Conservation (phyloP, 2,113 vertebrate genomes). For the Pterocles burchelli region DNA sequence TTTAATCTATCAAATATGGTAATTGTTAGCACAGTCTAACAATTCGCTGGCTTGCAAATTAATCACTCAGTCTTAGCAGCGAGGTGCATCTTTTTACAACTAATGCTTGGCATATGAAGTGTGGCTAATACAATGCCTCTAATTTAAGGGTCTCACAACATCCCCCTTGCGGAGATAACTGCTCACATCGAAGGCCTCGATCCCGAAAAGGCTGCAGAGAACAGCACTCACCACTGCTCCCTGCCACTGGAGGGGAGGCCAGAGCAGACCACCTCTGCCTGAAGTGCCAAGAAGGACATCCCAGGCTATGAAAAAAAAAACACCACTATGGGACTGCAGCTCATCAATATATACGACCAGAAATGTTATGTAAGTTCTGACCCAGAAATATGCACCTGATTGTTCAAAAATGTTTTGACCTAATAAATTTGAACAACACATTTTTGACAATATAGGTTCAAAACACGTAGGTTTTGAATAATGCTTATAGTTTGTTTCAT, state of each 20-base stretch:
- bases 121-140: slow-evolving; percentile 26
- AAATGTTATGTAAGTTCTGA: not conserved
- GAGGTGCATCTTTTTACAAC: slow-evolving; percentile 58
- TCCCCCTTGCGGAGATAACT: not conserved
- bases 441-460: not conserved
- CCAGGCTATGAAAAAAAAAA: not conserved
- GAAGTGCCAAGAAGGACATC: not conserved
- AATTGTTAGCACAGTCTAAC: slow-evolving; percentile 47
- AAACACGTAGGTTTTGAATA: not conserved
- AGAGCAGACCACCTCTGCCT: not conserved
- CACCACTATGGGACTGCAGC: not conserved
- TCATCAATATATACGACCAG: not conserved
- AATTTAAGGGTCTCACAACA: not conserved
- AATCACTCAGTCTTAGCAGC: slow-evolving; percentile 57
- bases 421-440: not conserved
- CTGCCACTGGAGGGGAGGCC: not conserved
- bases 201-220: not conserved
- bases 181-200: fast-evolving
- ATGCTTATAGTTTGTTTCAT: not conserved
- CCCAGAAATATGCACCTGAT: not conserved
- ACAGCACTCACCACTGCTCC: fast-evolving
- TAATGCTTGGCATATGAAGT: not conserved
- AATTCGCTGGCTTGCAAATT: slow-evolving; percentile 55
- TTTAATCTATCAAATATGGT: slow-evolving; percentile 67
- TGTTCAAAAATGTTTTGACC: not conserved